phyloP scores from a whole-genome alignment of 2,113 vertebrate genomes.

The Ceratotherium simum region DNA sequence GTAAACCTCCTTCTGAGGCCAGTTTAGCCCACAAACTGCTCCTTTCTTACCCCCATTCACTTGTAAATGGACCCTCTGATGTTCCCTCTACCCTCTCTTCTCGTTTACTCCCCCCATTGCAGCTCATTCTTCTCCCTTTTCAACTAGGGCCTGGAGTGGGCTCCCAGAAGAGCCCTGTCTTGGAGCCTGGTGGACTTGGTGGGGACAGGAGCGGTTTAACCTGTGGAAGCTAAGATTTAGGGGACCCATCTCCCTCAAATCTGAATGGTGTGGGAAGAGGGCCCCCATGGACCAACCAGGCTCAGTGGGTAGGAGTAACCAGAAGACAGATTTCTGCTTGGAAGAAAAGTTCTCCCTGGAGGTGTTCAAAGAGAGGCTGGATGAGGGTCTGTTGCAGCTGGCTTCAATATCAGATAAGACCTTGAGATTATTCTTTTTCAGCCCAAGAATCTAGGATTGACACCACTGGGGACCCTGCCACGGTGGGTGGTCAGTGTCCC shows the following conservation, averaged over 20 bases:
- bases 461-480: neutral
- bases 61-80: conserved; percentile 91
- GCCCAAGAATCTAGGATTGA: neutral
- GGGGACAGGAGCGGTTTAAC: neutral
- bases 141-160: conserved; percentile 83
- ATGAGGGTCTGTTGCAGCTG: neutral
- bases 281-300: neutral
- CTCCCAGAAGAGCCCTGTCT: conserved; percentile 62
- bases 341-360: neutral
- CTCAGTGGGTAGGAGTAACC: neutral
- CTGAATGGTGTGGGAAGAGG: neutral
- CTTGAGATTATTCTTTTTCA: neutral
- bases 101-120: conserved; percentile 77
- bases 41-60: conserved; percentile 96
- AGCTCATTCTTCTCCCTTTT: conserved; percentile 87
- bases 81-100: conserved; percentile 80
- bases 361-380: neutral
- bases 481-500: neutral
- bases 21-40: conserved; percentile 98
- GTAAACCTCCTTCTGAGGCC: conserved; percentile 96
- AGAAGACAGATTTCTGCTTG: neutral
- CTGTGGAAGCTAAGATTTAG: neutral
- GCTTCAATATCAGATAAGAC: neutral
- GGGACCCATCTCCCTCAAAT: neutral
- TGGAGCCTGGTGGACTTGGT: conserved; percentile 46